These are phyloP conservation scores for Luffia ferchaultella DNA, from an alignment of 2,888 invertebrate species.

Conservation along the genomic window DNA sequence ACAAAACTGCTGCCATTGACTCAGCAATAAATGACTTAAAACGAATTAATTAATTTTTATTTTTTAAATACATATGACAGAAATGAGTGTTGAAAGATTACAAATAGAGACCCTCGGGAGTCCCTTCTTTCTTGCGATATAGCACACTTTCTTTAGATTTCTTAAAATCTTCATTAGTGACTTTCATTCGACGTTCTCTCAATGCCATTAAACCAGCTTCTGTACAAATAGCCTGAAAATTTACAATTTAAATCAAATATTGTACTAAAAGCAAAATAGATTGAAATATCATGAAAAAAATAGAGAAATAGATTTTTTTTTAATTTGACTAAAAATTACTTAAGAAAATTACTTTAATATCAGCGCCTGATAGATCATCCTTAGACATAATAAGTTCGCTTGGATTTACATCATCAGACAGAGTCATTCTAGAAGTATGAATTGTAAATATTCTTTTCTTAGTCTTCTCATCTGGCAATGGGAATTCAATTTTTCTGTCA, in stretches of 20 bases:
- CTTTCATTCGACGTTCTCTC: slow-evolving; percentile 98
- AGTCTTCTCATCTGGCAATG: slow-evolving; percentile 98
- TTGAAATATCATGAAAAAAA: too few species aligned
- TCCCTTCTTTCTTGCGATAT: slow-evolving; percentile 98
- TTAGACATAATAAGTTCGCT: slow-evolving; percentile 99
- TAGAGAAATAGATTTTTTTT: slow-evolving; percentile 2
- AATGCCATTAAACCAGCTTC: slow-evolving; percentile 99
- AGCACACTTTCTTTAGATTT: slow-evolving; percentile 99
- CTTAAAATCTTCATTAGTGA: slow-evolving; percentile 98
- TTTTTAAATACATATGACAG: too few species aligned
- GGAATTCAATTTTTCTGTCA: slow-evolving; percentile 99
- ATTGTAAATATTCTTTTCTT: slow-evolving; percentile 96
- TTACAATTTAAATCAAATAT: too few species aligned
- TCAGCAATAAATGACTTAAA: too few species aligned
- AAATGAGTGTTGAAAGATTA: too few species aligned
- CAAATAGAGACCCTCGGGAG: slow-evolving; percentile 98
- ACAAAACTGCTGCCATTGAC: too few species aligned
- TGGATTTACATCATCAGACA: slow-evolving; percentile 95
- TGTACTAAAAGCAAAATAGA: too few species aligned
- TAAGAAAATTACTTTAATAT: slow-evolving; percentile 76
- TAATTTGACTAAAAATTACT: too few species aligned
- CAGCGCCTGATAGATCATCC: slow-evolving; percentile 98
- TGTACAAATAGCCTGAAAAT: slow-evolving; percentile 93
- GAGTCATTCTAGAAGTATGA: slow-evolving; percentile 98
- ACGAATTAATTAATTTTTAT: too few species aligned